Evolutionary conservation across 2,888 invertebrate species (phyloP).

Genomic region (Drosophila mettleri): DNA sequence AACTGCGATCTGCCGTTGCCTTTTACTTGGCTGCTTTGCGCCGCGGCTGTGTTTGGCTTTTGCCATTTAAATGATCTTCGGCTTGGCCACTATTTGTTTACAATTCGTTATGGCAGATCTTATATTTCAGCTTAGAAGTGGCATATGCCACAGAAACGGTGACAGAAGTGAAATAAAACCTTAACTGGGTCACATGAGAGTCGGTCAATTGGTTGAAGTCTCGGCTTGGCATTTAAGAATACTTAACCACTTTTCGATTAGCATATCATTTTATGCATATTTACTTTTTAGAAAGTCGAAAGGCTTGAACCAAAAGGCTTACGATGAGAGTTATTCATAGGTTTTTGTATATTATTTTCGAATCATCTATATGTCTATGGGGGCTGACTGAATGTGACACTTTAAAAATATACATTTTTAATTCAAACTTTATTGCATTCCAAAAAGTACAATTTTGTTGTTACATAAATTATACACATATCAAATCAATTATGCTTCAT

Average conservation of each 20-base stretch:
- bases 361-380: not conserved
- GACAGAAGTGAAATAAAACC: conserved; percentile 30
- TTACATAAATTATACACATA: not conserved
- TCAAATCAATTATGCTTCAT: not conserved
- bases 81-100: conserved; percentile 58
- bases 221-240: conserved; percentile 39
- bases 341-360: not conserved
- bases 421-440: not conserved
- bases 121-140: conserved; percentile 44
- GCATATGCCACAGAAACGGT: conserved; percentile 21
- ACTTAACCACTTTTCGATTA: conserved; percentile 32
- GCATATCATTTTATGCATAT: conserved; percentile 41
- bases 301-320: conserved; percentile 24
- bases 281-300: conserved; percentile 44
- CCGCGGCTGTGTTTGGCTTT: conserved; percentile 36
- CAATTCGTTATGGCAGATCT: conserved; percentile 73
- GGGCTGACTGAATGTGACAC: not conserved
- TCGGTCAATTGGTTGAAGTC: conserved; percentile 27
- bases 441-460: not conserved
- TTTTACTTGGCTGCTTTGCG: conserved; percentile 57
- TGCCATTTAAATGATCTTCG: conserved; percentile 66
- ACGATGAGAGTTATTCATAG: conserved; percentile 5
- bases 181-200: conserved; percentile 46
- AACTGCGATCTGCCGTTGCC: conserved; percentile 59
- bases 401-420: conserved; percentile 1